These are phyloP conservation scores for Epinotia bilunana DNA, from an alignment of 2,888 invertebrate species.

Conservation along the genomic window DNA sequence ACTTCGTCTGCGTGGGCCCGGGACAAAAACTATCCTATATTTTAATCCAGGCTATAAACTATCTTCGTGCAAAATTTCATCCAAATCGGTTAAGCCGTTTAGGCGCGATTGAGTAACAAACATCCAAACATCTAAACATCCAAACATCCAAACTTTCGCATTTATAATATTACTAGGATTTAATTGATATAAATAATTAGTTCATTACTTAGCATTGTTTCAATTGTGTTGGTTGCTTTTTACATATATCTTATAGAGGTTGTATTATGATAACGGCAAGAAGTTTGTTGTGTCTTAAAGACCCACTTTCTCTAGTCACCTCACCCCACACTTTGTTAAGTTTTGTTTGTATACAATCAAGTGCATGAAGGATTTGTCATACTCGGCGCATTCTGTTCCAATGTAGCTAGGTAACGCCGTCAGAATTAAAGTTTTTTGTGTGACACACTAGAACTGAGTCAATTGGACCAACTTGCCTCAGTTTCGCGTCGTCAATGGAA, in stretches of 20 bases:
- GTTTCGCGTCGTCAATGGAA: too few species aligned
- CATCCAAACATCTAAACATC: too few species aligned
- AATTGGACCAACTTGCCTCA: not conserved
- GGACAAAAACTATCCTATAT: too few species aligned
- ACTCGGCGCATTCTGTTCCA: not conserved
- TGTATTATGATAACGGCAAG: conserved; percentile 6
- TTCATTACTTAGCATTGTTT: not conserved
- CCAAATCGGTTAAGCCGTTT: too few species aligned
- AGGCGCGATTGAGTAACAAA: too few species aligned
- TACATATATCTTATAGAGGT: not conserved
- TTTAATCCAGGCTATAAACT: too few species aligned
- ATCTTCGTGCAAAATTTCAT: too few species aligned
- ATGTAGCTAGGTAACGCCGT: not conserved
- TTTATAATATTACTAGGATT: too few species aligned
- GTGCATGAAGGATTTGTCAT: not conserved
- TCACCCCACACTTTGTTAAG: conserved; percentile 33
- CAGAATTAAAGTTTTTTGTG: too few species aligned
- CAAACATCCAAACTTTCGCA: too few species aligned
- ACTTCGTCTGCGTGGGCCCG: too few species aligned
- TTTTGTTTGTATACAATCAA: conserved; percentile 24
- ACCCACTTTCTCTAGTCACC: conserved; percentile 25
- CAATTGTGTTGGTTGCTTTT: not conserved
- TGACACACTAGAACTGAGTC: not conserved
- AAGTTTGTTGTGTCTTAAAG: conserved; percentile 3
- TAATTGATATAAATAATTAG: conserved; percentile 1